Evolutionary conservation across 1,140 invertebrate species (phyloP), one percentile per base, ranked within the genome.

Genomic region (Aphidius gifuensis): DNA sequence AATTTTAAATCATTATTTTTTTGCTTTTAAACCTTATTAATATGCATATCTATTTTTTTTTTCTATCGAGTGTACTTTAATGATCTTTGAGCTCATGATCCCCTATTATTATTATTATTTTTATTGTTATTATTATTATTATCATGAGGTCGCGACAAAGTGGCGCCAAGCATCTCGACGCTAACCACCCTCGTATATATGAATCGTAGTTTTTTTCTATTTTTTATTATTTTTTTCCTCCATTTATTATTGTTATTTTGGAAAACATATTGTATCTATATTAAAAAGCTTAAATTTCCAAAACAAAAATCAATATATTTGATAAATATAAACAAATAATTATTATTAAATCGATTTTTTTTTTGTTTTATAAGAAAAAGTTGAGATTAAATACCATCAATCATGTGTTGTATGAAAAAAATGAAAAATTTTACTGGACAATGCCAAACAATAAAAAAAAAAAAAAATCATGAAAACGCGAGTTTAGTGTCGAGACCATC

Each of bases 101-200:
- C 53, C 40, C 53, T 11, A 6, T 38, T 23, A 39, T 38, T 38
- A 38, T 53, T 32, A 32, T 7, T 42, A 51, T 21, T 48, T 40
- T 11, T 40, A 51, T 61, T 58, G 4, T 58, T 56, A 55, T 54
- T 66, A 70, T 72, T 72, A 72, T 72, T 72, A 66, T 69, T 71
- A 72, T 73, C 23, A 32, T 71, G 71, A 67, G 71, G 71, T 73
- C 71, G 70, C 66, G 66, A 65, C 69, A 68, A 68, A 68, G 67
- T 70, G 71, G 71, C 71, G 71, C 71, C 71, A 60, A 66, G 61
- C 64, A 48, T 70, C 69, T 63, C 65, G 69, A 66, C 71, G 67
- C 56, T 72, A 63, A 50, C 43, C 39, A 50, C 51, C 56, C 53
- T 51, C 61, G 61, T 62, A 61, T 54, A 38, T 16, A 55, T 58